Conservation (phyloP, 2,113 vertebrate species). For the Alouatta palliata region DNA sequence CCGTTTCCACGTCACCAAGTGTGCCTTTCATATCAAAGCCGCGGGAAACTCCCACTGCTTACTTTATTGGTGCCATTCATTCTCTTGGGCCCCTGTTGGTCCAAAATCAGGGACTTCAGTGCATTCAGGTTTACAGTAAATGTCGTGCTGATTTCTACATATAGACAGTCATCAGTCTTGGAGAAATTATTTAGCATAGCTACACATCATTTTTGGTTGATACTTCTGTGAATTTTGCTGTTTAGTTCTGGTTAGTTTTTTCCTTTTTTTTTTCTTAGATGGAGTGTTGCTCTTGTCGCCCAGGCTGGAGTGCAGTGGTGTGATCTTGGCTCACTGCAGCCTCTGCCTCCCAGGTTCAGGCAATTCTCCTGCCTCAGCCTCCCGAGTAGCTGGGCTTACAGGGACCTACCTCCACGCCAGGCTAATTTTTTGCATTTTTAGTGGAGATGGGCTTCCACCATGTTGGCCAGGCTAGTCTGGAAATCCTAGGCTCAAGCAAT, state of each 20-base stretch:
- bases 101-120: accelerated
- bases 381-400: background rate
- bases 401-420: background rate
- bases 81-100: background rate
- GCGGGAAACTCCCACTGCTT: accelerated
- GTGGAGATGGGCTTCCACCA: background rate
- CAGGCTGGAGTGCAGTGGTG: background rate
- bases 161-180: accelerated
- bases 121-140: accelerated
- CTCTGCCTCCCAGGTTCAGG: background rate
- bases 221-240: background rate
- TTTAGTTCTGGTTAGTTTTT: background rate
- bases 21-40: background rate
- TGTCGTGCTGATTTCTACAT: background rate
- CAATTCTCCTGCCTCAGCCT: background rate
- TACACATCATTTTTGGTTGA: background rate
- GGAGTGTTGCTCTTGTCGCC: too few species aligned
- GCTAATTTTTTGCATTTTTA: background rate
- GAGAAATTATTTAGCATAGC: background rate
- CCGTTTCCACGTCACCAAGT: accelerated
- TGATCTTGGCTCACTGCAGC: background rate
- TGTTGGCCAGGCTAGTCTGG: background rate
- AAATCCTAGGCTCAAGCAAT: background rate
- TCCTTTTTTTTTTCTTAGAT: background rate
- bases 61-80: background rate